A percentile compares a stretch with the other conserved stretches of the same genome.
Conservation (phyloP, 2,797 vertebrate genomes). For the Pseudochirops cupreus region DNA sequence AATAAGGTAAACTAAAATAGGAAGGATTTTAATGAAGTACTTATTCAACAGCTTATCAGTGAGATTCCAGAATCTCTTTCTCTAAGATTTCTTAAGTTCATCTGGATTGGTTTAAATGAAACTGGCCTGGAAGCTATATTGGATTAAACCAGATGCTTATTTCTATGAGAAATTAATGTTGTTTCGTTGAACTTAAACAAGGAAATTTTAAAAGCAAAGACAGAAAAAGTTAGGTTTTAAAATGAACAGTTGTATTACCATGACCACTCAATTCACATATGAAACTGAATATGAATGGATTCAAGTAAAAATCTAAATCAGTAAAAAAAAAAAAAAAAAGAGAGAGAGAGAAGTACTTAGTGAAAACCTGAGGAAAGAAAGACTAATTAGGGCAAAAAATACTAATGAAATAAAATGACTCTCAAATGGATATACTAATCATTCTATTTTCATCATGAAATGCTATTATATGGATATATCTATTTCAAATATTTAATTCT, state of each 20-base stretch:
- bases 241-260: slow-evolving; percentile 37
- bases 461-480: slow-evolving; percentile 41
- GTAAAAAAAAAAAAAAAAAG: background rate
- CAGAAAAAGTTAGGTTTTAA: slow-evolving; percentile 39
- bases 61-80: background rate
- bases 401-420: slow-evolving; percentile 34
- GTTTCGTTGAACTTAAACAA: slow-evolving; percentile 17
- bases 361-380: slow-evolving; percentile 20
- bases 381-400: background rate
- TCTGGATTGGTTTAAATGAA: slow-evolving; percentile 60
- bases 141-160: slow-evolving; percentile 35
- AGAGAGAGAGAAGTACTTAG: slow-evolving; percentile 2
- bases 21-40: slow-evolving; percentile 39
- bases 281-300: slow-evolving; percentile 16
- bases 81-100: slow-evolving; percentile 44
- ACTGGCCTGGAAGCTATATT: slow-evolving; percentile 24
- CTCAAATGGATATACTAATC: slow-evolving; percentile 11
- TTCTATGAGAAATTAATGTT: background rate
- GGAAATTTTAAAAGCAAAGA: slow-evolving; percentile 29
- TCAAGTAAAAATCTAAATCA: slow-evolving; percentile 10
- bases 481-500: slow-evolving; percentile 19
- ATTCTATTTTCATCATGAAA: slow-evolving; percentile 41
- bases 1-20: slow-evolving; percentile 40
- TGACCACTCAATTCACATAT: slow-evolving; percentile 36
- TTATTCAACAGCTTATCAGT: slow-evolving; percentile 42